These are phyloP conservation scores for Thinocorus orbignyianus DNA, from an alignment of 2,113 vertebrate genomes.

Conservation along the genomic window DNA sequence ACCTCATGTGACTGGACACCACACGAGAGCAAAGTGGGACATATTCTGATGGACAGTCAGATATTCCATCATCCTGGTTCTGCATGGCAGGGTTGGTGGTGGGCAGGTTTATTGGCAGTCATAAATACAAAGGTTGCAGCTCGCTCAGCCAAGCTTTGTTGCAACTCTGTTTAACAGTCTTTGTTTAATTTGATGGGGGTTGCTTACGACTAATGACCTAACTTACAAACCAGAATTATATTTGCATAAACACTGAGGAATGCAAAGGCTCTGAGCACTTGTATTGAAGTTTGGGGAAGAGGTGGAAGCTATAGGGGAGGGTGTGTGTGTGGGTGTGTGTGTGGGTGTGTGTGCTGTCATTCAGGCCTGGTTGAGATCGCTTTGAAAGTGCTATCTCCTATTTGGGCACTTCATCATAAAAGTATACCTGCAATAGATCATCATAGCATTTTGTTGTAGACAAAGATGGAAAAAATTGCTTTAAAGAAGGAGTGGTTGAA, in stretches of 20 bases:
- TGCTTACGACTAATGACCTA: not conserved
- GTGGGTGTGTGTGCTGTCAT: not conserved
- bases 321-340: no score
- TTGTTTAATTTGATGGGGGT: not conserved
- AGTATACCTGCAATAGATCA: not conserved
- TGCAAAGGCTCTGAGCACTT: not conserved
- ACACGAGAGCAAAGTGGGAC: not conserved
- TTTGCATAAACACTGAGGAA: not conserved
- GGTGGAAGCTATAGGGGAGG: not conserved
- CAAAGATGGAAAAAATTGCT: not conserved
- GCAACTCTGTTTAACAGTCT: not conserved
- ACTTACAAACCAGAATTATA: not conserved
- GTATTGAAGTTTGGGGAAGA: not conserved
- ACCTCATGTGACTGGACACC: accelerated
- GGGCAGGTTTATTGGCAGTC: not conserved
- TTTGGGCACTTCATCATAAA: not conserved
- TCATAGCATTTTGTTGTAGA: not conserved
- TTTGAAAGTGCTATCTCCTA: not conserved
- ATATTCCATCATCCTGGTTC: not conserved
- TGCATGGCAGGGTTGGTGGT: not conserved
- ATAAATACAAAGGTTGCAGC: not conserved
- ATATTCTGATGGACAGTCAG: not conserved
- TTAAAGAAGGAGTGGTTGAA: not conserved
- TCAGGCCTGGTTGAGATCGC: not conserved
- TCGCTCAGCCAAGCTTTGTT: not conserved